Conservation (phyloP, 2,888 invertebrate genomes). For the Laothoe populi region DNA sequence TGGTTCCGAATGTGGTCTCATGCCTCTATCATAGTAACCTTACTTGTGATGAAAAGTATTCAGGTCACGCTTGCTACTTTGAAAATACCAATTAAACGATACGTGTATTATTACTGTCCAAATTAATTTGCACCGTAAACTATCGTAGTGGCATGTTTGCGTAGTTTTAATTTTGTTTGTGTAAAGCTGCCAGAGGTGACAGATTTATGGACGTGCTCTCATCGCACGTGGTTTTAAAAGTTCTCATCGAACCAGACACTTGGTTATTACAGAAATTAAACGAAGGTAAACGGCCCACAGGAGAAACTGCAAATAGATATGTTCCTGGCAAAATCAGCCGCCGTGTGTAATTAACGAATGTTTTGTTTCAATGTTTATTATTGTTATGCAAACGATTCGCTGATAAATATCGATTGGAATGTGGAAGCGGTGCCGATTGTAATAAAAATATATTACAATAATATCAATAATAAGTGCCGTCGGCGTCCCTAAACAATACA, state of each 20-base stretch:
- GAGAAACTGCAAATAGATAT: conserved; percentile 35
- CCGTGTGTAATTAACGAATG: conserved; percentile 39
- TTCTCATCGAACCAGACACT: conserved; percentile 20
- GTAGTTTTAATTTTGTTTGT: conserved; percentile 38
- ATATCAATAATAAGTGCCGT: conserved; percentile 6
- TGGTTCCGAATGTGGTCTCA: conserved; percentile 7
- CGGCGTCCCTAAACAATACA: conserved; percentile 56
- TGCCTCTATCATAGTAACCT: conserved; percentile 10
- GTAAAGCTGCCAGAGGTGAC: conserved; percentile 42
- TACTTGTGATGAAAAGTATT: conserved; percentile 25
- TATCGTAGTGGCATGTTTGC: conserved; percentile 36
- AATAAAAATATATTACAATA: conserved; percentile 28
- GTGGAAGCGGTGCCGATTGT: conserved; percentile 56
- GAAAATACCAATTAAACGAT: conserved; percentile 14
- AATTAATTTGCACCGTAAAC: conserved; percentile 40
- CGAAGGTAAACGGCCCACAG: conserved; percentile 26
- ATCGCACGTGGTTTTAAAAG: conserved; percentile 43
- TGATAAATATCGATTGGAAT: conserved; percentile 71
- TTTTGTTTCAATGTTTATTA: conserved; percentile 44
- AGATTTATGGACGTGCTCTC: conserved; percentile 58
- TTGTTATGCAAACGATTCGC: conserved; percentile 67
- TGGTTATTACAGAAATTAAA: conserved; percentile 16
- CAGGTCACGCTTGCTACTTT: conserved; percentile 24
- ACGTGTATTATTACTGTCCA: conserved; percentile 35
- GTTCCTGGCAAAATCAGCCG: conserved; percentile 28